Conservation (phyloP, 2,113 vertebrate genomes). For the Corythoichthys haematopterus region DNA sequence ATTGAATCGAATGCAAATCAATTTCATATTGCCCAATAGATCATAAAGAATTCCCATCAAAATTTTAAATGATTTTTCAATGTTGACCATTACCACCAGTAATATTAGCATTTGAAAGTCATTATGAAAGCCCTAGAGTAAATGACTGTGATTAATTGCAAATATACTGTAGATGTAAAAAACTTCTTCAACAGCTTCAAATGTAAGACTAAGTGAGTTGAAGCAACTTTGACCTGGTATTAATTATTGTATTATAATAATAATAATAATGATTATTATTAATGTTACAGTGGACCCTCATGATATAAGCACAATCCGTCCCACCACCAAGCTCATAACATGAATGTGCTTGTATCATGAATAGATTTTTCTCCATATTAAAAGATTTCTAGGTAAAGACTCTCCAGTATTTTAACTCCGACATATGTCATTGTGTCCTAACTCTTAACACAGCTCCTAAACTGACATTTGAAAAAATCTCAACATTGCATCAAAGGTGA, state of each 20-base stretch:
- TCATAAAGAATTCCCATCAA: neutral
- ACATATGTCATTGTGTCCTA: no score
- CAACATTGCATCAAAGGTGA: no score
- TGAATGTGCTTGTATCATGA: no score
- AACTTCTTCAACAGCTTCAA: neutral
- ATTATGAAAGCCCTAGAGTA: constrained; percentile 28
- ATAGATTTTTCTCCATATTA: no score
- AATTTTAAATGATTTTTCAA: neutral
- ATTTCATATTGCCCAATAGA: constrained; percentile 1
- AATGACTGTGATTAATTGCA: constrained; percentile 1
- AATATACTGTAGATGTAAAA: neutral
- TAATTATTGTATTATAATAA: neutral
- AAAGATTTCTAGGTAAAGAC: no score
- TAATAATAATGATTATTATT: neutral
- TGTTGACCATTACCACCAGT: neutral
- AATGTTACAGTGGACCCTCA: no score
- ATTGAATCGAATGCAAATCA: neutral
- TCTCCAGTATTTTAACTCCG: no score
- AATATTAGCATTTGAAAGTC: neutral
- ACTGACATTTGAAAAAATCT: no score
- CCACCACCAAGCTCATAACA: no score
- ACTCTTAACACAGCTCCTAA: no score
- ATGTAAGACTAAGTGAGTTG: neutral
- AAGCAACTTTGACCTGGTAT: neutral
- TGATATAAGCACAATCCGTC: no score